Evolutionary conservation across 2,888 invertebrate species (phyloP).

Genomic region (Yponomeuta evonymella): DNA sequence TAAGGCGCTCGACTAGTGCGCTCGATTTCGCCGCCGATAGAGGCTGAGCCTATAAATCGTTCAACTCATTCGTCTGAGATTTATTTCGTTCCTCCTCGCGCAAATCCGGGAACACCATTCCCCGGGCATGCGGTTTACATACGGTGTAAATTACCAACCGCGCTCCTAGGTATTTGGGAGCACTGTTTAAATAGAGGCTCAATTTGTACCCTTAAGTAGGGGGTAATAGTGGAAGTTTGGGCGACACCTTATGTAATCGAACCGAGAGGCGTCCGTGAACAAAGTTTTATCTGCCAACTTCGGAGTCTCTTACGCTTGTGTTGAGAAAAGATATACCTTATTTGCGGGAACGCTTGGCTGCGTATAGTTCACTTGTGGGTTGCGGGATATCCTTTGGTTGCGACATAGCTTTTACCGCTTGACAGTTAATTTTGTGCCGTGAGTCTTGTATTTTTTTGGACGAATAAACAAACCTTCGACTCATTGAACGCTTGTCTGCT

Average conservation of each 20-base stretch:
- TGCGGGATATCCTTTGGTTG: background rate
- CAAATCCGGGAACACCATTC: slow-evolving; percentile 24
- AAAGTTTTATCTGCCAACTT: slow-evolving; percentile 63
- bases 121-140: slow-evolving; percentile 46
- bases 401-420: background rate
- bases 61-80: slow-evolving; percentile 46
- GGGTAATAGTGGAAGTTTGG: slow-evolving; percentile 57
- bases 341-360: background rate
- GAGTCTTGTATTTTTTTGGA: background rate
- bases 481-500: background rate
- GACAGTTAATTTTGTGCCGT: background rate
- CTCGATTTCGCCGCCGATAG: background rate
- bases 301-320: slow-evolving; percentile 33
- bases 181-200: slow-evolving; percentile 58
- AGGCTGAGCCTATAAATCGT: slow-evolving; percentile 53
- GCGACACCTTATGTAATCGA: slow-evolving; percentile 53
- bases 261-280: slow-evolving; percentile 42
- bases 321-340: slow-evolving; percentile 15
- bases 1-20: background rate
- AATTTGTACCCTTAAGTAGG: slow-evolving; percentile 58
- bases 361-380: background rate
- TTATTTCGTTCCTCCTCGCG: slow-evolving; percentile 44
- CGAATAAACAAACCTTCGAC: background rate
- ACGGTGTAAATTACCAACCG: slow-evolving; percentile 54
- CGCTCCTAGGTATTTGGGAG: slow-evolving; percentile 46